Percentiles rank a stretch among this genome's conserved stretches.
Evolutionary conservation across 2,113 vertebrate species (phyloP).

Genomic region (Salvelinus sp.): DNA sequence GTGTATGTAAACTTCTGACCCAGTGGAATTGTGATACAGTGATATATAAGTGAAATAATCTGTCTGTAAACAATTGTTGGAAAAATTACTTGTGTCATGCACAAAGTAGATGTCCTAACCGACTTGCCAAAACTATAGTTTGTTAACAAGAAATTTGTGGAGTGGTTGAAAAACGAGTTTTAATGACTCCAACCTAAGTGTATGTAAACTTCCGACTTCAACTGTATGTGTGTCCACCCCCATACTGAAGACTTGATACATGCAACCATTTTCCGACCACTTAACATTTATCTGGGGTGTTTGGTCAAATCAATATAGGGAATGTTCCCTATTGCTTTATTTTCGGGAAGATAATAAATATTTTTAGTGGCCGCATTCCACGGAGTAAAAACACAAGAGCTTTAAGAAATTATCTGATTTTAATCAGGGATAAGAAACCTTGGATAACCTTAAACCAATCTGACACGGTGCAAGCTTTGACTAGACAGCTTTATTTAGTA

Average conservation of each 20-base stretch:
- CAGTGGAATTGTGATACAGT: too few relatives aligned
- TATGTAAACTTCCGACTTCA: too few relatives aligned
- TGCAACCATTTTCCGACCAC: constrained; percentile 27
- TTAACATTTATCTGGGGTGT: constrained; percentile 47
- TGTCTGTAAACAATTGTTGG: too few relatives aligned
- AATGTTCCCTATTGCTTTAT: constrained; percentile 8
- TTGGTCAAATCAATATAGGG: constrained; percentile 52
- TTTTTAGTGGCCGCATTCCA: constrained; percentile 51
- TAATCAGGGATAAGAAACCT: constrained; percentile 36
- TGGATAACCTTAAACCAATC: constrained; percentile 51
- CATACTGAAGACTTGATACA: constrained; percentile 37
- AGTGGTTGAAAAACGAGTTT: too few relatives aligned
- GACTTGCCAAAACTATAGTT: too few relatives aligned
- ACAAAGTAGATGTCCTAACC: too few relatives aligned
- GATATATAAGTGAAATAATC: too few relatives aligned
- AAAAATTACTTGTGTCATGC: too few relatives aligned
- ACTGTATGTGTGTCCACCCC: constrained; percentile 26
- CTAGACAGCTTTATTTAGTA: constrained; percentile 52
- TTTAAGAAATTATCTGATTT: constrained; percentile 30
- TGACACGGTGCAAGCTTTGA: not conserved
- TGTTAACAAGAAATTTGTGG: too few relatives aligned
- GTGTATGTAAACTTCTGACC: too few relatives aligned
- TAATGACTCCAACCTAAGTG: too few relatives aligned
- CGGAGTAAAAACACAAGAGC: constrained; percentile 48
- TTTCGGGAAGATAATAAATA: constrained; percentile 54